phyloP scores from a whole-genome alignment of 2,888 invertebrate genomes.

The Calameuta pallipes region DNA sequence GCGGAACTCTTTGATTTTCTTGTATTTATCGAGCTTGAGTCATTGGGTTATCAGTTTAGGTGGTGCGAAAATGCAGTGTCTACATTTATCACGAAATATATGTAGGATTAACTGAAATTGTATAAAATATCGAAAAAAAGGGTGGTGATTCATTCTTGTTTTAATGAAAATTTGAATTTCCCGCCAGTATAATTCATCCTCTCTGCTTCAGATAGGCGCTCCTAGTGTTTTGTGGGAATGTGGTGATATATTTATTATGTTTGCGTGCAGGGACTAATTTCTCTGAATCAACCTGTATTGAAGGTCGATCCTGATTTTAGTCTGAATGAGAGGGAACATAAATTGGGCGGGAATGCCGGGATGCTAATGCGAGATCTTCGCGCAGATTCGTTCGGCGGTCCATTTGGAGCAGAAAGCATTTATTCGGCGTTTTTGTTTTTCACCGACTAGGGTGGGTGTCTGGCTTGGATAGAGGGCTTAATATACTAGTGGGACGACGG shows the following conservation, averaged over 20 bases:
- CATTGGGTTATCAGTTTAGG: not conserved
- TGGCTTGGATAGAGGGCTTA: not conserved
- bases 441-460: conserved; percentile 14
- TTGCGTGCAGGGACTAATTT: not conserved
- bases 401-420: conserved; percentile 42
- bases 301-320: not conserved
- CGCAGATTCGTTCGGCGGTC: conserved; percentile 31
- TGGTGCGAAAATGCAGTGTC: not conserved
- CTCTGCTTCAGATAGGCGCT: too few species aligned
- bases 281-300: not conserved
- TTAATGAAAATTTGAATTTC: too few species aligned
- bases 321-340: conserved; percentile 37
- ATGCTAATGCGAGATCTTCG: conserved; percentile 49
- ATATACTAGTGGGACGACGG: not conserved
- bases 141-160: too few species aligned
- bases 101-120: not conserved
- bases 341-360: conserved; percentile 42
- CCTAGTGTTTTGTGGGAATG: too few species aligned
- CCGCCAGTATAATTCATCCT: too few species aligned
- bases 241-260: not conserved
- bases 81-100: not conserved
- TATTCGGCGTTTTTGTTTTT: conserved; percentile 42
- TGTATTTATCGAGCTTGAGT: not conserved
- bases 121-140: not conserved
- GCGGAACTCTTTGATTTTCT: not conserved